Conservation (phyloP, 1,140 invertebrate species). For the Streblospio benedicti region DNA sequence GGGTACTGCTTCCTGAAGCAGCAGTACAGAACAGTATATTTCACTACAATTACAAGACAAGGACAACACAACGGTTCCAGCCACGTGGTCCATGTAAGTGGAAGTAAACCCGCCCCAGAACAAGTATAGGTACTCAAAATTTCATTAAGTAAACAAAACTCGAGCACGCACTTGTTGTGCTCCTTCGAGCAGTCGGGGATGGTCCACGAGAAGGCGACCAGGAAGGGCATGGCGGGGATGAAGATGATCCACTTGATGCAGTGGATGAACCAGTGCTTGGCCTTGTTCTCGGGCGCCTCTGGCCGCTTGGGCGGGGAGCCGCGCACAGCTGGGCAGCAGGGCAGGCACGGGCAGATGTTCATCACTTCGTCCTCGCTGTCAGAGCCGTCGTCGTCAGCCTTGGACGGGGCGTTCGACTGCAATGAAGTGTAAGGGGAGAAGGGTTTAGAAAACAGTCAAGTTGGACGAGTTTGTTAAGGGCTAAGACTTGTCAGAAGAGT, state of each 20-base stretch:
- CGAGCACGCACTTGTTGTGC: background rate
- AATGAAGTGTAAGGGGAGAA: too few relatives aligned
- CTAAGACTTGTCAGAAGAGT: background rate
- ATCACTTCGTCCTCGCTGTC: constrained; percentile 1
- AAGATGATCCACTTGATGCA: constrained; percentile 17
- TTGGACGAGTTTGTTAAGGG: background rate
- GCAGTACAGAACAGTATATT: too few relatives aligned
- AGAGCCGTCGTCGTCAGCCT: background rate
- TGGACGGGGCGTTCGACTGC: too few relatives aligned
- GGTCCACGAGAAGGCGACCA: constrained; percentile 16
- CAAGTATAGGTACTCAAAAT: too few relatives aligned
- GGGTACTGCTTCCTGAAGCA: too few relatives aligned
- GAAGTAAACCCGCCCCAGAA: too few relatives aligned
- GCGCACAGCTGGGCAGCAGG: constrained; percentile 10
- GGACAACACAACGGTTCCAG: too few relatives aligned
- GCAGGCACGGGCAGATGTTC: constrained; percentile 3
- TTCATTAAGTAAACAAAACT: too few relatives aligned
- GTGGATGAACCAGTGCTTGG: constrained; percentile 10
- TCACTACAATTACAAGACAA: too few relatives aligned
- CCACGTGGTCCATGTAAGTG: background rate
- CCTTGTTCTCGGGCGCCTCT: constrained; percentile 1
- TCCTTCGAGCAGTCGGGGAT: constrained; percentile 9
- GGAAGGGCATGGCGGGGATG: constrained; percentile 14
- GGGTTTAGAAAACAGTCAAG: too few relatives aligned
- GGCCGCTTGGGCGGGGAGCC: background rate